Base-by-base conservation (phyloP, 2,113 vertebrate genomes). In the Calypte anna region DNA sequence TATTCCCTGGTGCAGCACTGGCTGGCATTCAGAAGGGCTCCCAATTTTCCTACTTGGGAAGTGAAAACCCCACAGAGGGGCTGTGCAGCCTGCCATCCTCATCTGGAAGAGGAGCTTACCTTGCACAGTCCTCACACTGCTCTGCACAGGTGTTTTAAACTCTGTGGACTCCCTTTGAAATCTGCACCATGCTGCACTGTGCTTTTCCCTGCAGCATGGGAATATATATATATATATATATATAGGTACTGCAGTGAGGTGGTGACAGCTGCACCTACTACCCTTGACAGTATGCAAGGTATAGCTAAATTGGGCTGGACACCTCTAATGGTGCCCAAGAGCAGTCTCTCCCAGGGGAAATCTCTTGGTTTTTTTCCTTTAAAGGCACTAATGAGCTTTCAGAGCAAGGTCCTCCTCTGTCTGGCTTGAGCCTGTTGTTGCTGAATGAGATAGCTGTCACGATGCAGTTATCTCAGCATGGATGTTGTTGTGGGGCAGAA, bases 401-500 rank as follows among this genome's bases (percentile, higher is more conserved):
- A 72, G 70, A 73, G 38, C 40, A 79, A 54, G 24, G 33, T 67
- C 8, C 20, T 86, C 17, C 25, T 64, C 0, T 0, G 57, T 64
- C 0, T 0, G 57, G 28, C 38, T 82, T 0, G 0, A 82, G 44
- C n/a, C 58, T 64, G 15, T 31, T 77, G 46, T 15, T 87, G 25
- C 75, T 55, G 50, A 30, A 24, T 1, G 13, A 38, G 23, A 19
- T 55, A 7, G 1, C 30, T 72, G 28, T 67, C 6, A 1, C 8
- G 15, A 19, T 53, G 50, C 57, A 25, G 20, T 33, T 61, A 9
- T 14, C 72, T 55, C 46, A 77, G 21, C 10, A 6, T 36, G 50
- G 51, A 6, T 10, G 10, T 12, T 67, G 33, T 14, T 24, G 55
- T 20, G 59, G 11, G 23, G 43, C n/a, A 25, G 46, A 46, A 76